Evolutionary conservation across 23 tunicate species (phyloP).

Genomic region (Trididemnum miniatum): DNA sequence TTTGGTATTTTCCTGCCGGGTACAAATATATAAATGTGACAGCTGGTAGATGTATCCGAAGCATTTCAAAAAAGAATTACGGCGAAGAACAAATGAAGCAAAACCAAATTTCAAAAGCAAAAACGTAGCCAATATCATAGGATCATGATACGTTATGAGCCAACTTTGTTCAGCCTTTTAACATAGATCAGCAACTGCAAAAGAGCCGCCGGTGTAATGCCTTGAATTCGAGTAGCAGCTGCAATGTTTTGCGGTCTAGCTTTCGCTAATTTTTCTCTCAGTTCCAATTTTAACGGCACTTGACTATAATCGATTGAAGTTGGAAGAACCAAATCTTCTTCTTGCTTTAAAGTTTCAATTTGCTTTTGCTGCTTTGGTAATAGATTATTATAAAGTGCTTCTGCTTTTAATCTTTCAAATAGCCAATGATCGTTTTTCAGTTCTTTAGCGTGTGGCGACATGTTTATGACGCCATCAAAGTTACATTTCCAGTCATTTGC

Average conservation of each 20-base stretch:
- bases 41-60: too few relatives aligned
- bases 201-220: constrained; percentile 84
- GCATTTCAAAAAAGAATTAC: too few relatives aligned
- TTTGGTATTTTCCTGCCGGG: too few relatives aligned
- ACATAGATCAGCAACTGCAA: constrained; percentile 55
- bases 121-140: too few relatives aligned
- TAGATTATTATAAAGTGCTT: constrained; percentile 49
- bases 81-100: too few relatives aligned
- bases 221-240: constrained; percentile 87
- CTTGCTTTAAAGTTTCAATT: constrained; percentile 55
- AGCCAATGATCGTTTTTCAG: constrained; percentile 39
- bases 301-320: constrained; percentile 55
- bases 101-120: too few relatives aligned
- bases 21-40: too few relatives aligned
- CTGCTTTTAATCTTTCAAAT: constrained; percentile 49
- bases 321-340: constrained; percentile 70
- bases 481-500: neutral
- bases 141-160: too few relatives aligned
- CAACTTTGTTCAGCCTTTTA: too few relatives aligned
- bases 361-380: constrained; percentile 38
- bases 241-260: constrained; percentile 82
- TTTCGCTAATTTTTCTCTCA: constrained; percentile 80
- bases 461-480: neutral
- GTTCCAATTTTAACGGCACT: constrained; percentile 59
- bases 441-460: neutral